A percentile compares a stretch with the other conserved stretches of the same genome.
Evolutionary conservation across 2,888 invertebrate species (phyloP).

Genomic region (Perithous albicinctus): DNA sequence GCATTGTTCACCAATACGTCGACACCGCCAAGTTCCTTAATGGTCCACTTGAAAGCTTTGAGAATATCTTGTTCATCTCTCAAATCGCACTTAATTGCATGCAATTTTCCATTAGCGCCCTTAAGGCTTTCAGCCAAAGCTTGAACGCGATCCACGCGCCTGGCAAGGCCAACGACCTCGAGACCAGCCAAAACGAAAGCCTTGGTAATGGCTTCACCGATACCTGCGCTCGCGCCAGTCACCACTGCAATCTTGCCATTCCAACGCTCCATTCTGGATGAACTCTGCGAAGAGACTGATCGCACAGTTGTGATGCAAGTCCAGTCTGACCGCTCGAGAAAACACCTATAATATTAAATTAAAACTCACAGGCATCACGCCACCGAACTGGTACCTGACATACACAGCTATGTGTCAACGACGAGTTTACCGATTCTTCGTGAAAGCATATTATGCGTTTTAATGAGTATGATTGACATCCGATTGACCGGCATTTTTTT

Average conservation of each 20-base stretch:
- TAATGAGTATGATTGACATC: no score
- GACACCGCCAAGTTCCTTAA: slow-evolving; percentile 81
- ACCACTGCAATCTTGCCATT: slow-evolving; percentile 87
- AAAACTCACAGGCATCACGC: no score
- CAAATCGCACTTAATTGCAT: slow-evolving; percentile 74
- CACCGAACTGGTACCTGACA: no score
- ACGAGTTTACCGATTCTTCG: no score
- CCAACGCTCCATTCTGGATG: slow-evolving; percentile 86
- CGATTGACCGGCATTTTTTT: no score
- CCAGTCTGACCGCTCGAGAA: no score
- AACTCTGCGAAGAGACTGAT: no score
- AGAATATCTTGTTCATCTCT: slow-evolving; percentile 71
- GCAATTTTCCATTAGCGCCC: slow-evolving; percentile 76
- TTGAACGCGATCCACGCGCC: slow-evolving; percentile 85
- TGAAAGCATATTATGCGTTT: no score
- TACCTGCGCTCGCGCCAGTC: slow-evolving; percentile 88
- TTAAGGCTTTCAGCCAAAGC: slow-evolving; percentile 67
- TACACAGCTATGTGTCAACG: no score
- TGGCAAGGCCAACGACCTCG: slow-evolving; percentile 86
- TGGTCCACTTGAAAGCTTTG: slow-evolving; percentile 70
- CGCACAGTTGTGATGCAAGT: no score
- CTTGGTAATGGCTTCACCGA: slow-evolving; percentile 86
- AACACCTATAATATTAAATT: no score
- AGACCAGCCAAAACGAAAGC: slow-evolving; percentile 85
- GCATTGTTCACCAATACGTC: slow-evolving; percentile 85